Conservation (phyloP, 2,113 vertebrate genomes). For the Eulemur macaco region DNA sequence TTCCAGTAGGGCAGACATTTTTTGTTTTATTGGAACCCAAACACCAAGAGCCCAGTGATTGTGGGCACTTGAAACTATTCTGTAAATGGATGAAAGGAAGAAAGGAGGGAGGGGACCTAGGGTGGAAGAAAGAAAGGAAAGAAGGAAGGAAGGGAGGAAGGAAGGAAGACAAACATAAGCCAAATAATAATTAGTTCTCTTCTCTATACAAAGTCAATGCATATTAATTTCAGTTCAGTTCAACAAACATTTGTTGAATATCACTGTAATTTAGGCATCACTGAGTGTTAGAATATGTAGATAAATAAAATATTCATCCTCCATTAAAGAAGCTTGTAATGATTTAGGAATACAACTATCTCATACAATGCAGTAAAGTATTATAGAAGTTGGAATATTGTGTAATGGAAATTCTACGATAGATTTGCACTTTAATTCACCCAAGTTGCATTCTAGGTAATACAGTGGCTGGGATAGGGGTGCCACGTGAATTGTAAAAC, state of each 20-base stretch:
- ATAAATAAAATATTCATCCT: background rate
- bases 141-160: background rate
- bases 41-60: background rate
- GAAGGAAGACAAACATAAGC: background rate
- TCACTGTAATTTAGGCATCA: background rate
- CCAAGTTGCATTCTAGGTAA: background rate
- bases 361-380: background rate
- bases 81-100: background rate
- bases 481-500: background rate
- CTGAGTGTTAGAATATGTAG: background rate
- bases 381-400: background rate
- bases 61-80: background rate
- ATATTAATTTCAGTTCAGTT: background rate
- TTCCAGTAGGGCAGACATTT: background rate
- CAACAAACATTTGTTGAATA: background rate
- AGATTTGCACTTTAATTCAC: background rate
- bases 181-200: background rate
- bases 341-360: background rate
- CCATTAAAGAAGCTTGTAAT: background rate
- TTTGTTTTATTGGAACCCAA: background rate
- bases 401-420: background rate
- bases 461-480: accelerated
- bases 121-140: background rate
- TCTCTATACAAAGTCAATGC: background rate
- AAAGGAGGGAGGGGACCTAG: background rate